phyloP scores from a whole-genome alignment of 1,140 invertebrate genomes.

The Bombus terrestris region DNA sequence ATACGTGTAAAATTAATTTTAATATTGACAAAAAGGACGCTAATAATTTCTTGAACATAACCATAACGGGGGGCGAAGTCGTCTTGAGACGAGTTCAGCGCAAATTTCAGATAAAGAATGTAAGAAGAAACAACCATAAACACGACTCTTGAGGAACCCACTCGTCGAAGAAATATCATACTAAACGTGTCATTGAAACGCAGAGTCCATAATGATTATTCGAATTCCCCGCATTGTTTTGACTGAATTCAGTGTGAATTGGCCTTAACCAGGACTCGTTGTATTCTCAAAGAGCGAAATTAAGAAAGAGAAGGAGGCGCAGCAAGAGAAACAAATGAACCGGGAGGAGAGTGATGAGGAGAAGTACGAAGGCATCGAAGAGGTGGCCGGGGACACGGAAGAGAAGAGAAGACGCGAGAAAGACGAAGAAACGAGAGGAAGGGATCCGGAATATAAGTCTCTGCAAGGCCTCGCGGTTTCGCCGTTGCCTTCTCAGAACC shows the following conservation, averaged over 20 bases:
- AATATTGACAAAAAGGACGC: not conserved
- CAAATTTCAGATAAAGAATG: not conserved
- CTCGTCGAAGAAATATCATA: no score
- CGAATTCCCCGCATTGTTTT: not conserved
- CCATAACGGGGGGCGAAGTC: not conserved
- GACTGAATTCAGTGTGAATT: conserved; percentile 24
- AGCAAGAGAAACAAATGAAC: conserved; percentile 24
- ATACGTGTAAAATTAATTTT: not conserved
- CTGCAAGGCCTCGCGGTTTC: conserved; percentile 62
- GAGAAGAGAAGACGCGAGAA: conserved; percentile 52
- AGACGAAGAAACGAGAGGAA: conserved; percentile 61
- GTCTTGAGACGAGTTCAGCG: no score
- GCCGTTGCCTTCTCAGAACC: conserved; percentile 71
- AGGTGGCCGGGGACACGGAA: conserved; percentile 56
- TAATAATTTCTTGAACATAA: not conserved
- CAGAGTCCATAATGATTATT: not conserved
- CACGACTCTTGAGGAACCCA: no score
- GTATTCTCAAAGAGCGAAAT: not conserved
- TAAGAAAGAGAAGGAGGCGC: not conserved
- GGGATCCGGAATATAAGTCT: conserved; percentile 43
- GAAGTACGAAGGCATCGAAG: conserved; percentile 36
- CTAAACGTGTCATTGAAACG: not conserved
- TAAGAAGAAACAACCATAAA: not conserved
- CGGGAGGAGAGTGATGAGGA: conserved; percentile 29
- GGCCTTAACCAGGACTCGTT: conserved; percentile 10